phyloP scores from a whole-genome alignment of 2,113 vertebrate species.

The Pterophyllum scalare region DNA sequence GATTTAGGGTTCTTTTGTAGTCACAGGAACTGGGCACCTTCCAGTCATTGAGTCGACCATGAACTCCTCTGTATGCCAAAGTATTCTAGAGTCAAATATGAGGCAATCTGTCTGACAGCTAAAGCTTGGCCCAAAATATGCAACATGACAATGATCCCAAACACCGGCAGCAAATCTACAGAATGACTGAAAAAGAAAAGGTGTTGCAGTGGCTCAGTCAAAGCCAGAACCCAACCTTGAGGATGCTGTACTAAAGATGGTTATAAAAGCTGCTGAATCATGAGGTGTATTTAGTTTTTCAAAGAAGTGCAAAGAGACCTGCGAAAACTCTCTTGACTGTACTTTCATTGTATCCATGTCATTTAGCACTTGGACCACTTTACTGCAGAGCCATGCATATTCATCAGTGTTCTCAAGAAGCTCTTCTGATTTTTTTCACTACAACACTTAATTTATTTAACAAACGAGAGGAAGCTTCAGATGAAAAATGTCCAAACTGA shows the following conservation, averaged over 20 bases:
- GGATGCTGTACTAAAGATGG: too few relatives aligned
- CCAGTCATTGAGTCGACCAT: not conserved
- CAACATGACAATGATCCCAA: not conserved
- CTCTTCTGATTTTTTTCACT: too few relatives aligned
- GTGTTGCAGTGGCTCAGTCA: not conserved
- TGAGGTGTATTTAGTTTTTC: not conserved
- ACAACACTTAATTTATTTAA: not conserved
- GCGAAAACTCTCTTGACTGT: not conserved
- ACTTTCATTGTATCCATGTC: not conserved
- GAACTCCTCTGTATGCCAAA: not conserved
- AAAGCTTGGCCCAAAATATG: not conserved
- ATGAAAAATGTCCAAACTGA: too few relatives aligned
- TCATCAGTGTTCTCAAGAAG: not conserved
- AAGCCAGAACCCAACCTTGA: too few relatives aligned
- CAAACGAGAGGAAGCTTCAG: not conserved
- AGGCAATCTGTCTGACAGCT: not conserved
- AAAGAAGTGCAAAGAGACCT: not conserved
- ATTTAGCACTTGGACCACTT: not conserved
- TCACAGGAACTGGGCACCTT: not conserved
- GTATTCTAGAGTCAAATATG: not conserved
- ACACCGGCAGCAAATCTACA: not conserved
- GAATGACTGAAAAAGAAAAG: conserved; percentile 4
- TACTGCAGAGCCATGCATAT: not conserved
- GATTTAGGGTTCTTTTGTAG: not conserved
- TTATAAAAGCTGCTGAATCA: not conserved